Base-by-base conservation (phyloP, 2,888 invertebrate species). In the Drosophila limbata region DNA sequence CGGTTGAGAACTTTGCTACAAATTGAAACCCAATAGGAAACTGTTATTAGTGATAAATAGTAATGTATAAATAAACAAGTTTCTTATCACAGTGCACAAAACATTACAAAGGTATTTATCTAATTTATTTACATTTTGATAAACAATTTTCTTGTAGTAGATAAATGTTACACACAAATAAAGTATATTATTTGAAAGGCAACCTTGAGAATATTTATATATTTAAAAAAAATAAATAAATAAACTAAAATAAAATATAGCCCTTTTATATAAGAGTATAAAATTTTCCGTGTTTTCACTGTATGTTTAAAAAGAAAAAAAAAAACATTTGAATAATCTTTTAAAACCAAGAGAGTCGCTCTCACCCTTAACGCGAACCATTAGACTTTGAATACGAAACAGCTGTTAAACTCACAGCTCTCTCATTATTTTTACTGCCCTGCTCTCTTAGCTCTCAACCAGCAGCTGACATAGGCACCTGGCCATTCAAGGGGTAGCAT, bases 391-490 rank as follows among this genome's bases (percentile, higher is more conserved):
- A 8, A 10, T 17, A 2, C 2, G 0, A 11, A 70, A 57, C 67
- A 70, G 70, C 73, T 73, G 73, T 53, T 72, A 48, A n/a, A 15
- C 25, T 17, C 42, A 35, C 45, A 21, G 25, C 39, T 35, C 25
- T n/a, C 37, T 45, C n/a, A 6, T 11, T 35, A 4, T 15, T 13
- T 40, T 25, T 11, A n/a, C 3, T 40, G 39, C 13, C 3, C 6
- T 13, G 13, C 39, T 44, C 57, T 42, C 37, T 45, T 37, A 8
- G 1, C 25, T 42, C 63, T 44, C 37, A 11, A 3, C 10, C 33
- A 25, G 44, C 74, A 73, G 68, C 78, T 74, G 73, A 57, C 73
- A 50, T 13, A 11, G 33, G 21, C 57, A 66, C 56, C 60, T 57
- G 47, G 44, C 8, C n/a, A 6, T 13, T 8, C 8, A 48, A 35